These are phyloP conservation scores for Thaumetopoea pityocampa DNA, from an alignment of 1,140 invertebrate species.

Conservation along the genomic window DNA sequence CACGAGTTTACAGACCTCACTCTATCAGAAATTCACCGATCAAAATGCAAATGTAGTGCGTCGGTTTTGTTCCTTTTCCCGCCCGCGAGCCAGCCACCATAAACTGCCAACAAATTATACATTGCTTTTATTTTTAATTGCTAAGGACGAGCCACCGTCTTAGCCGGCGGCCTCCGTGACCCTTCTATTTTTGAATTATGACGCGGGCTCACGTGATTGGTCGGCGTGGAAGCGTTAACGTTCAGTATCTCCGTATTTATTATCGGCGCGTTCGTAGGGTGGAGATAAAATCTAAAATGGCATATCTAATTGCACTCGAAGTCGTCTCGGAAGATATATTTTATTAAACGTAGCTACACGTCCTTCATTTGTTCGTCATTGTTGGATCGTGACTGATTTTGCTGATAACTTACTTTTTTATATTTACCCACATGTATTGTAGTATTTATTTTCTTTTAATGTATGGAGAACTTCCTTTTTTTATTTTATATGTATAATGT, in stretches of 20 bases:
- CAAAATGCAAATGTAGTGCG: conserved; percentile 60
- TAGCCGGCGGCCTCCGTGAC: conserved; percentile 45
- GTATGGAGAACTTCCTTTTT: too few relatives aligned
- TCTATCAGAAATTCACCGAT: conserved; percentile 64
- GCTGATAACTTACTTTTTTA: conserved; percentile 3
- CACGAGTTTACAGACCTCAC: conserved; percentile 33
- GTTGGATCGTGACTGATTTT: conserved; percentile 15
- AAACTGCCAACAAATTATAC: conserved; percentile 68
- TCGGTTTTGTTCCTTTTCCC: conserved; percentile 47
- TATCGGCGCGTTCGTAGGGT: conserved; percentile 41
- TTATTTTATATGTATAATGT: too few relatives aligned
- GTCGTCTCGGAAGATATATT: conserved; percentile 5
- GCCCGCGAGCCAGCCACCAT: conserved; percentile 38
- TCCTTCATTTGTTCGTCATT: conserved; percentile 9
- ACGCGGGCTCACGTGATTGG: conserved; percentile 68
- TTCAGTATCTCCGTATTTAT: conserved; percentile 49
- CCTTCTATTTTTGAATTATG: conserved; percentile 69
- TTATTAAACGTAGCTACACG: conserved; percentile 10
- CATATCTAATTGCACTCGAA: conserved; percentile 36
- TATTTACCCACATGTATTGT: too few relatives aligned
- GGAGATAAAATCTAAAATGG: conserved; percentile 50
- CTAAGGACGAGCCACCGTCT: conserved; percentile 63
- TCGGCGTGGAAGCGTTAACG: conserved; percentile 44
- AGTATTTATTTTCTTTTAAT: too few relatives aligned
- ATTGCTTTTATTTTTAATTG: conserved; percentile 72